These are phyloP conservation scores for Sarcophaga subvicina DNA, from an alignment of 2,888 invertebrate genomes.

Conservation along the genomic window DNA sequence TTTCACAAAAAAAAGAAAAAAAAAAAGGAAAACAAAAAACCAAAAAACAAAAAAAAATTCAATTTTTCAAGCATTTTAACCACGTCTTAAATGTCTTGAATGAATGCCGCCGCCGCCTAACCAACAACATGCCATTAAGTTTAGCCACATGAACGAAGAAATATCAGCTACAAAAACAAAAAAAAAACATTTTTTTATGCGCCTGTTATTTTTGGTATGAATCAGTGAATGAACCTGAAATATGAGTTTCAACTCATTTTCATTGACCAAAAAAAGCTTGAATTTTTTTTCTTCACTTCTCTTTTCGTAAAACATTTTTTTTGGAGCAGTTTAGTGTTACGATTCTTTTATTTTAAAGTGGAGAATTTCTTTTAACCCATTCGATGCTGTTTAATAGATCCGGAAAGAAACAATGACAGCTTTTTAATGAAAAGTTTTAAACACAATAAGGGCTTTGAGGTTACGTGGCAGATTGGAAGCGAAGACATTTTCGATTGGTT, in stretches of 20 bases:
- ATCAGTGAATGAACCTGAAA: slow-evolving; percentile 72
- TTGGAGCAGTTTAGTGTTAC: background rate
- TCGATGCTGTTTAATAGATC: no score
- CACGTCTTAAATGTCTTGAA: background rate
- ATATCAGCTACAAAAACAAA: background rate
- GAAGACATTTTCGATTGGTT: no score
- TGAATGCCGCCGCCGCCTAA: background rate
- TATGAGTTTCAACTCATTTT: slow-evolving; percentile 50
- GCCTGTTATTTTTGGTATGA: slow-evolving; percentile 43
- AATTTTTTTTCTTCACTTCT: background rate
- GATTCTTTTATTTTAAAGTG: background rate
- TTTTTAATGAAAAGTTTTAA: no score
- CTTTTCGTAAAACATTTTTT: background rate
- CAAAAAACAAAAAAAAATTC: background rate
- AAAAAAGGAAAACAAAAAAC: background rate
- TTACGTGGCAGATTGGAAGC: no score
- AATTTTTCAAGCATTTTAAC: background rate
- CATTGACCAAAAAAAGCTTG: background rate
- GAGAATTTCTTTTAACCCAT: no score
- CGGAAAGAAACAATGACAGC: no score
- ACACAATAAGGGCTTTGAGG: no score
- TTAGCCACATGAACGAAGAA: background rate
- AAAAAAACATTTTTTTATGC: background rate
- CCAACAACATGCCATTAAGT: background rate
- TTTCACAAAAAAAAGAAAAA: background rate